These are phyloP conservation scores for Perodicticus potto DNA, from an alignment of 2,797 vertebrate species.

Conservation along the genomic window DNA sequence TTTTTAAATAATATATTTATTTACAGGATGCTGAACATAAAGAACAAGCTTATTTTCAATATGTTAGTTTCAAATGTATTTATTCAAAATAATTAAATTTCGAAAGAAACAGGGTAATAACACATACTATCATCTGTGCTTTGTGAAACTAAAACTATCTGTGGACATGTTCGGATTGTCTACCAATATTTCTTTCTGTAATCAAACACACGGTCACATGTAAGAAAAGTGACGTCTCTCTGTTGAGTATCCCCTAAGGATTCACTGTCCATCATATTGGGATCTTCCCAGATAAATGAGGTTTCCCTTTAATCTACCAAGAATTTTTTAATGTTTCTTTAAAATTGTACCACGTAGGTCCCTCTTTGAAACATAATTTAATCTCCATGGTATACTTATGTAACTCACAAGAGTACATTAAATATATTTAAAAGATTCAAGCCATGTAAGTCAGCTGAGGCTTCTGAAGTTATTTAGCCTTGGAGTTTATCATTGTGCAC, in stretches of 20 bases:
- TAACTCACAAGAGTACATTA: not conserved
- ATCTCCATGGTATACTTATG: not conserved
- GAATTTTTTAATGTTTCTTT: slow-evolving; percentile 22
- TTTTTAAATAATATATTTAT: not conserved
- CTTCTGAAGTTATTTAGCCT: not conserved
- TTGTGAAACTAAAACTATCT: not conserved
- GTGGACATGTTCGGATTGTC: not conserved
- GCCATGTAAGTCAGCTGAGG: not conserved
- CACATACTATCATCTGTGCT: not conserved
- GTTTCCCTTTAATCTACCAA: not conserved
- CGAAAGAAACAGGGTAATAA: not conserved
- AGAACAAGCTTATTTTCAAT: not conserved
- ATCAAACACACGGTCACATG: not conserved
- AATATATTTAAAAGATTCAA: not conserved
- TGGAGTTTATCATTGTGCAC: too few species aligned
- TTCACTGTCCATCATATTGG: not conserved
- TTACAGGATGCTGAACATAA: not conserved
- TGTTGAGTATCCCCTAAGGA: not conserved
- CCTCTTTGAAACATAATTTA: not conserved
- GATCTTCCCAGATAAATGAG: not conserved
- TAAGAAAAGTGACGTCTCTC: not conserved
- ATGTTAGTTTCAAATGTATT: slow-evolving; percentile 16
- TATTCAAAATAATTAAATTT: slow-evolving; percentile 32
- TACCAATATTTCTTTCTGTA: not conserved
- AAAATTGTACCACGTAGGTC: not conserved